Conservation (phyloP, 2,797 vertebrate genomes). For the Sebastes matsubarae region DNA sequence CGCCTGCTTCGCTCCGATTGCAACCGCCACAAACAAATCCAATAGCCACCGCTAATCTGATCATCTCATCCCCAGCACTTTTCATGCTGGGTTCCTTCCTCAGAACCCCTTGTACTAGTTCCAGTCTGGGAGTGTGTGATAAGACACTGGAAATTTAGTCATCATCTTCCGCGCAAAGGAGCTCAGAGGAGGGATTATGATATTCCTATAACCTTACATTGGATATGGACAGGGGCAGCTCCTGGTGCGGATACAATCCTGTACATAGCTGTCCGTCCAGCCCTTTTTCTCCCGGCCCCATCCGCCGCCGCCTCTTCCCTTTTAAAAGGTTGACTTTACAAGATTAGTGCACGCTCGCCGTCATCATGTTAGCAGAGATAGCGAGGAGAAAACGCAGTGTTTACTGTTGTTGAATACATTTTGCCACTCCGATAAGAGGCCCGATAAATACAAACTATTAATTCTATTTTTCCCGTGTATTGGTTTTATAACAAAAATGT, state of each 20-base stretch:
- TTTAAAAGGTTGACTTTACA: slow-evolving; percentile 86
- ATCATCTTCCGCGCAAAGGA: slow-evolving; percentile 91
- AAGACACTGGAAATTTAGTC: slow-evolving; percentile 99
- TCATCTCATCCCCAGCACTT: slow-evolving; percentile 91
- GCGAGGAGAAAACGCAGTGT: slow-evolving; percentile 75
- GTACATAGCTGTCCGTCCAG: slow-evolving; percentile 76
- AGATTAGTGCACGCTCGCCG: slow-evolving; percentile 84
- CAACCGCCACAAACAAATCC: slow-evolving; percentile 91
- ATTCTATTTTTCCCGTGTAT: slow-evolving; percentile 60
- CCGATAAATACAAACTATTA: slow-evolving; percentile 76
- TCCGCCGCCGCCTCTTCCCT: slow-evolving; percentile 62
- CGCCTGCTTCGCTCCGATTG: slow-evolving; percentile 93
- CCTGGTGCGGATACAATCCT: slow-evolving; percentile 84
- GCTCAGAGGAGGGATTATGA: slow-evolving; percentile 96
- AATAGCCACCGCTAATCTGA: slow-evolving; percentile 93
- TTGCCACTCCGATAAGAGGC: slow-evolving; percentile 67
- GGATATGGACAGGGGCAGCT: slow-evolving; percentile 90
- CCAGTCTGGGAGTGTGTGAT: slow-evolving; percentile 97
- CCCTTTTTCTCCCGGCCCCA: slow-evolving; percentile 64
- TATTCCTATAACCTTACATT: slow-evolving; percentile 97
- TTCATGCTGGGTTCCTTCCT: slow-evolving; percentile 93
- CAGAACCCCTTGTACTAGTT: slow-evolving; percentile 92
- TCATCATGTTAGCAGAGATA: slow-evolving; percentile 81
- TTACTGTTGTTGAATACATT: slow-evolving; percentile 80
- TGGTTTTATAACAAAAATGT: slow-evolving; percentile 49